Percentiles rank a stretch among this genome's conserved stretches.
These are phyloP conservation scores for Parazoanthus darwini DNA, from an alignment of 92 coral and sea anemone genomes.

Conservation along the genomic window DNA sequence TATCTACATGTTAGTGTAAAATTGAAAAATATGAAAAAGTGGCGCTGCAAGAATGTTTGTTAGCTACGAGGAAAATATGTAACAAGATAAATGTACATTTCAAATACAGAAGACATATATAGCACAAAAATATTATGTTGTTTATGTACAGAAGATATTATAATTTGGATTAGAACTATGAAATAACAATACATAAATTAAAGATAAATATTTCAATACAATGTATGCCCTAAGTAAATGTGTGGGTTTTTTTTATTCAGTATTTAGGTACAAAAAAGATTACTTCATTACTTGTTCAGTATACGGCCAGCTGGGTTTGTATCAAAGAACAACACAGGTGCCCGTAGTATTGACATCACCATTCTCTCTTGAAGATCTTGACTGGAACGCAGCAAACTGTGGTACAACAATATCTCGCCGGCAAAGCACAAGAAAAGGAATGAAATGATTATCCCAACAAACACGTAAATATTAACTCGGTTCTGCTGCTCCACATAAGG, in stretches of 20 bases:
- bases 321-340: conserved; percentile 35
- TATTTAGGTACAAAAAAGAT: not conserved
- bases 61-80: not conserved
- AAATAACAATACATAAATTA: too few species aligned
- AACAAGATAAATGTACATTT: too few species aligned
- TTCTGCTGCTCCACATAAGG: conserved; percentile 16
- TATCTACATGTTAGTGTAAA: too few species aligned
- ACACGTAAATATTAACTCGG: conserved; percentile 19
- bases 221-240: too few species aligned
- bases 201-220: too few species aligned
- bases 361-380: conserved; percentile 30
- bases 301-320: conserved; percentile 41
- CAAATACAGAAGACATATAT: not conserved
- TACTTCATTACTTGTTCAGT: conserved; percentile 13
- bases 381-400: conserved; percentile 17
- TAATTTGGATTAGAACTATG: too few species aligned
- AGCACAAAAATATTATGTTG: too few species aligned
- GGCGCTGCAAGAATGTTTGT: too few species aligned
- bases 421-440: not conserved
- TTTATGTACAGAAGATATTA: too few species aligned
- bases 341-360: conserved; percentile 21
- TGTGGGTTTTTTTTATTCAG: too few species aligned
- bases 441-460: conserved; percentile 4
- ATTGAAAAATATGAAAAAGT: too few species aligned
- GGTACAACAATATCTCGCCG: not conserved